Percentiles rank a stretch among this genome's conserved stretches.
Conservation (phyloP, 1,140 invertebrate species). For the Trinorchestia longiramus region DNA sequence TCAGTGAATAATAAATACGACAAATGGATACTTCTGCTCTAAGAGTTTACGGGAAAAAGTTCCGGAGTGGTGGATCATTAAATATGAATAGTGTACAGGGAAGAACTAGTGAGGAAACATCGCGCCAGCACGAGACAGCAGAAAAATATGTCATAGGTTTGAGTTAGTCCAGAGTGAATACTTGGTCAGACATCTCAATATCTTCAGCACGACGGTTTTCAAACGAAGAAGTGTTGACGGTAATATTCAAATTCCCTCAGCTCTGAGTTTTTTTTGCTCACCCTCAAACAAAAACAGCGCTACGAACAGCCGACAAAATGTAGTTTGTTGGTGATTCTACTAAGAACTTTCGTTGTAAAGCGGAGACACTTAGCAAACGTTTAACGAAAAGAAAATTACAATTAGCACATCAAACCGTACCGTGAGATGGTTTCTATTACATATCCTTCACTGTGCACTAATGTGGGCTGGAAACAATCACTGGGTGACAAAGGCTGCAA, state of each 20-base stretch:
- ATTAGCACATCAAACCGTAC: background rate
- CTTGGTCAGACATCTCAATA: background rate
- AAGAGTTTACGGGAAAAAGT: background rate
- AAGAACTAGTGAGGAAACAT: background rate
- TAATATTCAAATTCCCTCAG: background rate
- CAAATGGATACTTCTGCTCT: background rate
- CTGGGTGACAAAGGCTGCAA: background rate
- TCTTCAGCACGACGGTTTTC: background rate
- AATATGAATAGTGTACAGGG: background rate
- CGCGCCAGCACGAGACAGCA: background rate
- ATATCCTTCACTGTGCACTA: background rate
- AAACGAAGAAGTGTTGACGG: background rate
- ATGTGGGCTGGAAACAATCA: background rate
- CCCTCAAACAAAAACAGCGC: background rate
- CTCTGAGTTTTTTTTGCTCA: background rate
- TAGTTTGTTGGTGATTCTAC: background rate
- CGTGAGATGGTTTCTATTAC: background rate
- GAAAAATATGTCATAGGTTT: background rate
- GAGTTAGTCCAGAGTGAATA: background rate
- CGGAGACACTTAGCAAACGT: background rate
- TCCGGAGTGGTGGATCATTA: background rate
- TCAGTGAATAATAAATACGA: background rate
- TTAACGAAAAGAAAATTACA: background rate
- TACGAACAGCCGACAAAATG: background rate
- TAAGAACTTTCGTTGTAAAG: background rate